A percentile compares a stretch with the other conserved stretches of the same genome.
These are phyloP conservation scores for Neria commutata DNA, from an alignment of 2,888 invertebrate species.

Conservation along the genomic window DNA sequence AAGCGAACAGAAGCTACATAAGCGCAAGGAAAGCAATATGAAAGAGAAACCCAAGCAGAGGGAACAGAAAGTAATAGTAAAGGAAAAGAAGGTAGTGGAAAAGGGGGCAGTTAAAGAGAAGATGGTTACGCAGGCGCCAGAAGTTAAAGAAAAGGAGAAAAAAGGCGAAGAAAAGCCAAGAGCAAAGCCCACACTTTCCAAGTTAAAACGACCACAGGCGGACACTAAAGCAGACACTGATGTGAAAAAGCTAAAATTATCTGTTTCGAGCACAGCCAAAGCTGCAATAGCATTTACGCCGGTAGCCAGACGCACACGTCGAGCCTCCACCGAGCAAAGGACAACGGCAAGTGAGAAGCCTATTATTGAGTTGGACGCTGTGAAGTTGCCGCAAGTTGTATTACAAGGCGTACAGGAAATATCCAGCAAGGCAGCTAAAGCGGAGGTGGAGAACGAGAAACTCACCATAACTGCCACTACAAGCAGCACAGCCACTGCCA, in stretches of 20 bases:
- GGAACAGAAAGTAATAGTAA: neutral
- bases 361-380: constrained; percentile 35
- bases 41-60: neutral
- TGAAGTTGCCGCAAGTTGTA: constrained; percentile 45
- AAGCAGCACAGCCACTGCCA: too few relatives aligned
- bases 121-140: neutral
- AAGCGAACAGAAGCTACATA: neutral
- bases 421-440: constrained; percentile 20
- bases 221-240: constrained; percentile 33
- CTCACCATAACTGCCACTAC: constrained; percentile 26
- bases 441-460: constrained; percentile 29
- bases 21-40: neutral
- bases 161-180: neutral
- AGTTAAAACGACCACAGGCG: constrained; percentile 36
- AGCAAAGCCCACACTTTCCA: constrained; percentile 24
- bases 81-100: neutral
- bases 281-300: constrained; percentile 30
- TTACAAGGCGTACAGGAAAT: constrained; percentile 26
- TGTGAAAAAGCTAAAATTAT: neutral
- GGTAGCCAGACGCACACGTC: constrained; percentile 42
- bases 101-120: neutral
- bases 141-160: neutral
- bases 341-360: constrained; percentile 29
- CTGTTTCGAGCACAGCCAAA: too few relatives aligned
- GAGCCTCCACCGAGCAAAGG: constrained; percentile 6